Conservation (phyloP, 2,888 invertebrate genomes). For the Drosophila mulleri region DNA sequence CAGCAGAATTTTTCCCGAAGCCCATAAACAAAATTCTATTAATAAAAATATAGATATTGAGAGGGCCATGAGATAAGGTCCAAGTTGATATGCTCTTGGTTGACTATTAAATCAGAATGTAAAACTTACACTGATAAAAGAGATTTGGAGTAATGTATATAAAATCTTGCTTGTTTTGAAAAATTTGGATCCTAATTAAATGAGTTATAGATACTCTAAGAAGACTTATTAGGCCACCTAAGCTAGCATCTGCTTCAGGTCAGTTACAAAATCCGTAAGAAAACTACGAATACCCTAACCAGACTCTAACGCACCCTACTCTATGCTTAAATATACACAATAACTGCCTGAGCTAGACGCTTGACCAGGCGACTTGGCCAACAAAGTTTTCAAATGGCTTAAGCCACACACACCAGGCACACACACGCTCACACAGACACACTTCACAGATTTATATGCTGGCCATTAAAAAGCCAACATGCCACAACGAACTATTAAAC, state of each 20-base stretch:
- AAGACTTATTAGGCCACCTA: too few relatives aligned
- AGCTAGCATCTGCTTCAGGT: too few relatives aligned
- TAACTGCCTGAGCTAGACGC: constrained; percentile 24
- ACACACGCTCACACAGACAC: constrained; percentile 14
- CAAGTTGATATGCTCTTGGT: constrained; percentile 12
- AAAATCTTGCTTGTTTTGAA: too few relatives aligned
- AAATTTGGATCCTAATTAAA: too few relatives aligned
- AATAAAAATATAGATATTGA: background rate
- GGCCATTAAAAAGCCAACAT: constrained; percentile 68
- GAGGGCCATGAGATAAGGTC: background rate
- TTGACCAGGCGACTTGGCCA: constrained; percentile 38
- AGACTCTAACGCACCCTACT: constrained; percentile 2
- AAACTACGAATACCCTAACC: constrained; percentile 1
- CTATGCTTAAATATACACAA: constrained; percentile 5
- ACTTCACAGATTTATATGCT: constrained; percentile 58
- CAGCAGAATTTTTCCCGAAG: constrained; percentile 20
- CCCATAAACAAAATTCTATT: constrained; percentile 8
- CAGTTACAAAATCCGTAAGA: background rate
- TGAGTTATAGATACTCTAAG: too few relatives aligned
- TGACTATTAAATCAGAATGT: background rate
- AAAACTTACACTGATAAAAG: background rate
- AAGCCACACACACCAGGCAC: constrained; percentile 27
- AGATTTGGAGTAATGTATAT: too few relatives aligned
- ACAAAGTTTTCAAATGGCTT: constrained; percentile 49
- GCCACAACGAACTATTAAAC: constrained; percentile 53